Evolutionary conservation across 1,140 invertebrate genomes (phyloP).

Genomic region (Pseudomyrmex sp.): DNA sequence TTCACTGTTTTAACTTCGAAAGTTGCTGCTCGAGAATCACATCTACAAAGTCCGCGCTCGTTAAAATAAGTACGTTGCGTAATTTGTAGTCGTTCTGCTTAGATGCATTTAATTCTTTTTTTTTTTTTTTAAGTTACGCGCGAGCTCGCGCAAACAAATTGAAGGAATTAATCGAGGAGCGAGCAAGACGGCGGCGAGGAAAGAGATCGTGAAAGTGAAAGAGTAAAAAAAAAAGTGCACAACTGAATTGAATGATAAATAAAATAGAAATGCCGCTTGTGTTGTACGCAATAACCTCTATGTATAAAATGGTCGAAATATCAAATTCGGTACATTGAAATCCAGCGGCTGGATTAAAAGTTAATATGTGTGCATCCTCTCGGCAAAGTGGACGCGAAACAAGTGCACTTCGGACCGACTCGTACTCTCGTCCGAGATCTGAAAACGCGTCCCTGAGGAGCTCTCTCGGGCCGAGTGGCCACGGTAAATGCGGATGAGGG

Average conservation of each 20-base stretch:
- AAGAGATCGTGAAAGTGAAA: not conserved
- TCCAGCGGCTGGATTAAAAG: not conserved
- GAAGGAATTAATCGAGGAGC: not conserved
- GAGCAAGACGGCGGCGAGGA: not conserved
- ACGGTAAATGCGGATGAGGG: conserved; percentile 11
- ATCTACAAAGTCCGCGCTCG: conserved; percentile 9
- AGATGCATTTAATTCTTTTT: not conserved
- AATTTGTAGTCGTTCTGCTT: conserved; percentile 8
- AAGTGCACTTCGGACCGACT: conserved; percentile 28
- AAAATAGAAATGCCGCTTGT: not conserved
- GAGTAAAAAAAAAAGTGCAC: not conserved
- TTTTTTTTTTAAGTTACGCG: too few relatives aligned
- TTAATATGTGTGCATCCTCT: conserved; percentile 27
- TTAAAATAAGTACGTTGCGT: conserved; percentile 16
- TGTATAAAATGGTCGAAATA: not conserved
- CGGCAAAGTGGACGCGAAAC: conserved; percentile 37
- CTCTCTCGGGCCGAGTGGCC: conserved; percentile 29
- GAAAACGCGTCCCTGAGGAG: conserved; percentile 50
- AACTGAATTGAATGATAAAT: conserved; percentile 20
- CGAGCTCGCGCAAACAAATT: not conserved
- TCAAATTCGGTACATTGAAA: conserved; percentile 14
- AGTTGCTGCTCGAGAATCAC: conserved; percentile 1
- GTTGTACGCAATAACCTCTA: too few relatives aligned
- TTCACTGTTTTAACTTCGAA: conserved; percentile 13
- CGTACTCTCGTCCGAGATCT: conserved; percentile 28